Evolutionary conservation across 1,140 invertebrate genomes (phyloP).

Genomic region (Lepidurus apus): DNA sequence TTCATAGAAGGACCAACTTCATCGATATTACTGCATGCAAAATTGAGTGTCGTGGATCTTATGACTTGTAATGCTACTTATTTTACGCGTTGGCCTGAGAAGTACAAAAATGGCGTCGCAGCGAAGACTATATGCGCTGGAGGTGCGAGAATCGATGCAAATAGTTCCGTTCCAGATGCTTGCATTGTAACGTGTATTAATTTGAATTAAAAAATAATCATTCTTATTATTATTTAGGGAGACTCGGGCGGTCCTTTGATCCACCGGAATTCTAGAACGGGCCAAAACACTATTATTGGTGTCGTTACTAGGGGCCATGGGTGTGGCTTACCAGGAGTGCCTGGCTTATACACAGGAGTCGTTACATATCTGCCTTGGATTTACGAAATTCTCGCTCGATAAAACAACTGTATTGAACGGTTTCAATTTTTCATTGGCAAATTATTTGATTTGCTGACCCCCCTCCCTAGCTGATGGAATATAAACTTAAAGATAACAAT

Average conservation of each 20-base stretch:
- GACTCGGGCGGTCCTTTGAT: background rate
- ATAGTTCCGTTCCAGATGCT: background rate
- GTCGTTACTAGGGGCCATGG: background rate
- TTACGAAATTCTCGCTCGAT: background rate
- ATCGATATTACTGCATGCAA: background rate
- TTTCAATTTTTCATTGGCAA: too few species aligned
- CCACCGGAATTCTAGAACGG: background rate
- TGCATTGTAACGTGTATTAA: background rate
- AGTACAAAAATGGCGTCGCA: background rate
- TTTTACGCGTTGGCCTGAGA: background rate
- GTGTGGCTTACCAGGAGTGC: background rate
- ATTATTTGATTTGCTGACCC: too few species aligned
- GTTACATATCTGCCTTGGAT: background rate
- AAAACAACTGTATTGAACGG: background rate
- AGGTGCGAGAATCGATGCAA: background rate
- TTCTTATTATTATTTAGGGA: background rate
- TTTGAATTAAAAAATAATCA: background rate
- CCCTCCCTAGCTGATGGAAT: too few species aligned
- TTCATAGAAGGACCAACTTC: too few species aligned
- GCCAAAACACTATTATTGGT: background rate
- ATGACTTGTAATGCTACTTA: background rate
- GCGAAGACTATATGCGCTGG: background rate
- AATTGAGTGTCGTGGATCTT: background rate
- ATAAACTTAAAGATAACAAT: background rate
- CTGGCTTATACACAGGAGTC: background rate